phyloP scores from a whole-genome alignment of 1,140 invertebrate species.

The Nylanderia fulva region DNA sequence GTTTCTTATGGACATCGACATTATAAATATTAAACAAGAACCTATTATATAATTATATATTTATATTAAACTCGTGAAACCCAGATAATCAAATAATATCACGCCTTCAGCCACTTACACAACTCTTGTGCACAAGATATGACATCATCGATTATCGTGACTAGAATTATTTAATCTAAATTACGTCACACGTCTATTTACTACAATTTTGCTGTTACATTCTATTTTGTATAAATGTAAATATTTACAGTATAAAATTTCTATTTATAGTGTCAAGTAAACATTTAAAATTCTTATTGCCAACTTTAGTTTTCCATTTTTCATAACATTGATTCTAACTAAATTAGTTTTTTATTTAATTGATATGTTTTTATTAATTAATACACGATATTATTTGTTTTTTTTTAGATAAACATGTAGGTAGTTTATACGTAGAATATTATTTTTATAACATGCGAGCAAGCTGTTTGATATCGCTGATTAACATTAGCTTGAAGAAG shows the following conservation, averaged over 20 bases:
- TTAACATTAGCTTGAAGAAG: background rate
- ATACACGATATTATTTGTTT: background rate
- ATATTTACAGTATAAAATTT: background rate
- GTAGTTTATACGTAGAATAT: background rate
- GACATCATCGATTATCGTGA: conserved; percentile 70
- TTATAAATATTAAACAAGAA: conserved; percentile 41
- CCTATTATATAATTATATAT: background rate
- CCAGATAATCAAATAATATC: conserved; percentile 12
- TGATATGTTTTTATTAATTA: no score
- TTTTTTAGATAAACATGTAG: background rate
- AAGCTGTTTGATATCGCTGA: background rate
- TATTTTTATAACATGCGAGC: background rate
- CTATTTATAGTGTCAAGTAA: background rate
- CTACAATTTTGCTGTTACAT: background rate
- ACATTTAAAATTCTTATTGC: background rate
- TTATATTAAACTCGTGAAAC: background rate
- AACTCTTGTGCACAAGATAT: conserved; percentile 43
- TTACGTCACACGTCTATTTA: conserved; percentile 25
- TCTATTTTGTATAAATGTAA: background rate
- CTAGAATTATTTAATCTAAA: conserved; percentile 37
- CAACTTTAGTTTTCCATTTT: background rate
- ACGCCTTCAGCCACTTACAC: background rate
- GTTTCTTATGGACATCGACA: background rate
- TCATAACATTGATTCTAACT: background rate
- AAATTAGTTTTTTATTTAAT: background rate